Base-by-base conservation (phyloP, 92 coral and sea anemone species). In the Siderastrea radians region DNA sequence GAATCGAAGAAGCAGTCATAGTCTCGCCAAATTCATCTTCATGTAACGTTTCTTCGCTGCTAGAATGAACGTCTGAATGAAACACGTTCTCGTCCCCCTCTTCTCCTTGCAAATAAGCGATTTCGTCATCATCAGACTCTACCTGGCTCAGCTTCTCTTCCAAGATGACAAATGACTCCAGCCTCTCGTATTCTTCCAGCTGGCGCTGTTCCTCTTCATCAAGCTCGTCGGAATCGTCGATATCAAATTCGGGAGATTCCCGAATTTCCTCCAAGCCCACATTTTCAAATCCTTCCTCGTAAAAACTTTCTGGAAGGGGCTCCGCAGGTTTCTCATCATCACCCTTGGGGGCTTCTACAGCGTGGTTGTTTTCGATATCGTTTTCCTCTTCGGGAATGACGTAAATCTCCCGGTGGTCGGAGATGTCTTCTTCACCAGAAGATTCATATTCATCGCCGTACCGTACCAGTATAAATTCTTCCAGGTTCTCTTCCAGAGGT, bases 81-180 rank as follows among this genome's bases (percentile, higher is more conserved):
- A 61, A 85, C 54, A 83, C 91, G 77, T 45, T 82, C 76, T 83
- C 91, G 84, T 83, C 87, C 49, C 93, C 88, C 71, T 85, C 89
- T 70, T 77, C 91, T 59, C 66, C 82, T 70, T 69, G 88, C 65
- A 83, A 73, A 57, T 87, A 89, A 13, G 78, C 88, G 38, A 76
- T 89, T 16, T 88, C 81, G 8, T 93, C 96, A 61, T 91, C 93
- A 86, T 91, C 98, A 26, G 98, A 95, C 64, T 95, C 98, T 63
- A 95, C 96, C 38, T 95, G 98, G 78, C 98, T 95, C n/a, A 95
- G 84, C 76, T 95, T 95, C 46, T 95, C 98, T 70, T 95, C 98
- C 55, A 95, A 89, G 57, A 95, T 90, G 54, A 95, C 98, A 59
- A 95, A 92, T 53, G 98, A 95, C 68, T 95, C 98, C 4, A 95